phyloP scores from a whole-genome alignment of 2,113 vertebrate genomes.

The Cyprinodon tularosa region DNA sequence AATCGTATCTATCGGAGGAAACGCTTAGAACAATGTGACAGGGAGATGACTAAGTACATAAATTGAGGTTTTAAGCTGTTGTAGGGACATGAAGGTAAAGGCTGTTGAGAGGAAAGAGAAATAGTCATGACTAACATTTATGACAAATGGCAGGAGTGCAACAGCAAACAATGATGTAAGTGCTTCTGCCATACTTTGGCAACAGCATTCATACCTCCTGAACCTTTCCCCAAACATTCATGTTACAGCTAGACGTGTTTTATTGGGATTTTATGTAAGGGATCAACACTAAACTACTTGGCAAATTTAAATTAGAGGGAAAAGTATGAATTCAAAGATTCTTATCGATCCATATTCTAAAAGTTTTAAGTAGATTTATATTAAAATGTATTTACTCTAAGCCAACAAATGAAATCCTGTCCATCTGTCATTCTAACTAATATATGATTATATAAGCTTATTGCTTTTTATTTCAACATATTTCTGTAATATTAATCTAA shows the following conservation, averaged over 20 bases:
- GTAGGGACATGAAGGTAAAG: constrained; percentile 55
- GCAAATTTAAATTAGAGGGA: background rate
- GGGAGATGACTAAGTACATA: constrained; percentile 49
- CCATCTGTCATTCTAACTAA: too few species aligned
- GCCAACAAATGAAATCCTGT: too few species aligned
- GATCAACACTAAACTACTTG: background rate
- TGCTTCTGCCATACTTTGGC: constrained; percentile 3
- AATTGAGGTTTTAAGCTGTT: constrained; percentile 44
- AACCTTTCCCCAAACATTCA: background rate
- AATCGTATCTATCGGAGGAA: constrained; percentile 32
- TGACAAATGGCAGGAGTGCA: constrained; percentile 38
- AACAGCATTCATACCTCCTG: background rate
- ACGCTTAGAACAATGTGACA: constrained; percentile 50
- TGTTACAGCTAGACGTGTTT: background rate
- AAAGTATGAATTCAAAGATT: background rate
- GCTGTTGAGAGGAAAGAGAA: constrained; percentile 52
- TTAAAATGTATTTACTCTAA: background rate
- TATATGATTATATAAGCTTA: too few species aligned
- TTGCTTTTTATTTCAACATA: too few species aligned
- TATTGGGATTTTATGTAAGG: background rate
- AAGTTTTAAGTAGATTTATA: too few species aligned
- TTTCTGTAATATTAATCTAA: too few species aligned
- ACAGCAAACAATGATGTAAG: constrained; percentile 33
- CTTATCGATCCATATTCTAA: background rate
- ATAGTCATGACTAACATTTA: constrained; percentile 52